These are phyloP conservation scores for Campylorhamphus procurvoides DNA, from an alignment of 2,113 vertebrate genomes.

Conservation along the genomic window DNA sequence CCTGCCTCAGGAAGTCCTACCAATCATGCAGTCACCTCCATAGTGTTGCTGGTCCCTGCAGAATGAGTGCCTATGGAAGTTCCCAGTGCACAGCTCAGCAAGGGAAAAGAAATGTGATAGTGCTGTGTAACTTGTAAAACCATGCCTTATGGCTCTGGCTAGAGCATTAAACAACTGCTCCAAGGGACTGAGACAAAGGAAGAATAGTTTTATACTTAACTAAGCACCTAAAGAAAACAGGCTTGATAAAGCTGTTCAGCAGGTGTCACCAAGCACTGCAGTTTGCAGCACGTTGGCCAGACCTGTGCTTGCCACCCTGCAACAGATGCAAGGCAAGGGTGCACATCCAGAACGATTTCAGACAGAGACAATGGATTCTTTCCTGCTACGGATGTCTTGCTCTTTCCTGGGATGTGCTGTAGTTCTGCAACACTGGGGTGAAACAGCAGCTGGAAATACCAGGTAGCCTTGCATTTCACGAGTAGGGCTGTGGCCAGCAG, in stretches of 20 bases:
- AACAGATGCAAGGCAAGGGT: not conserved
- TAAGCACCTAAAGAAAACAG: not conserved
- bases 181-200: not conserved
- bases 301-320: not conserved
- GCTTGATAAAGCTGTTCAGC: not conserved
- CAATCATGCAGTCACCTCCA: accelerated
- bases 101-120: not conserved
- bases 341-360: not conserved
- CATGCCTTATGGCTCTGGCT: not conserved
- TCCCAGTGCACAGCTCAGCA: not conserved
- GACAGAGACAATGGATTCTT: not conserved
- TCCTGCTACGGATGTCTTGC: not conserved
- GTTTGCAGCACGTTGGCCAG: not conserved
- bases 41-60: not conserved
- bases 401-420: not conserved
- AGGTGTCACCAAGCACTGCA: accelerated
- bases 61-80: not conserved
- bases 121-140: not conserved
- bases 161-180: not conserved
- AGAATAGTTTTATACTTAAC: not conserved
- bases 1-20: not conserved
- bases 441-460: accelerated
- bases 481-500: not conserved
- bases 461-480: accelerated
- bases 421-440: not conserved